These are phyloP conservation scores for Selenia dentaria DNA, from an alignment of 2,888 invertebrate species.

Conservation along the genomic window DNA sequence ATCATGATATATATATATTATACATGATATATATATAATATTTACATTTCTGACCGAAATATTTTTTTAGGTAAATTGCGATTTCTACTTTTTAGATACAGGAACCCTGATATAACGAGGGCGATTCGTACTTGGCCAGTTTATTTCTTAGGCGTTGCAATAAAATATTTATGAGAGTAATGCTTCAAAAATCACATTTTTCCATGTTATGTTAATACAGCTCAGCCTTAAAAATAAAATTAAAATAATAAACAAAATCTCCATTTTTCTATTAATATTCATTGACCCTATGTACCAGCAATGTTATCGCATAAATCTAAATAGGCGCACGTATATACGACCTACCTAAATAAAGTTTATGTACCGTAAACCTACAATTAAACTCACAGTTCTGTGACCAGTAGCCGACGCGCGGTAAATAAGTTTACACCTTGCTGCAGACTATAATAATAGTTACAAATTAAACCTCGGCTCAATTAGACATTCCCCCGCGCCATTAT, in stretches of 20 bases:
- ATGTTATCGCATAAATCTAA: constrained; percentile 29
- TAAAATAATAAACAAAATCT: constrained; percentile 27
- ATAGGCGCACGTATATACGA: constrained; percentile 31
- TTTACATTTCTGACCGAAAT: too few relatives aligned
- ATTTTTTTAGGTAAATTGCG: too few relatives aligned
- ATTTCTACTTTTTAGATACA: too few relatives aligned
- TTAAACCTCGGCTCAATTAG: constrained; percentile 32
- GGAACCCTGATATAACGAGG: too few relatives aligned
- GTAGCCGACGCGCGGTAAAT: constrained; percentile 31
- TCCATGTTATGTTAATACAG: too few relatives aligned
- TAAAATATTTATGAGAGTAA: too few relatives aligned
- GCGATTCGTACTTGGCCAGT: too few relatives aligned
- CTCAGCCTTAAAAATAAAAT: constrained; percentile 13
- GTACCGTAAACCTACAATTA: constrained; percentile 34
- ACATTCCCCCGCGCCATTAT: constrained; percentile 24
- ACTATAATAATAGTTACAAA: neutral
- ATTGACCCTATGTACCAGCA: constrained; percentile 12
- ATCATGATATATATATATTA: too few relatives aligned
- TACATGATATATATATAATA: too few relatives aligned
- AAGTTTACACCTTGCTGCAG: constrained; percentile 24
- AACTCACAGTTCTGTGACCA: constrained; percentile 31
- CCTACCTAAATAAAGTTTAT: constrained; percentile 36
- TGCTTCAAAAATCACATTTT: too few relatives aligned
- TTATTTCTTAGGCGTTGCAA: too few relatives aligned
- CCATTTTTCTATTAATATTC: constrained; percentile 19